phyloP scores from a whole-genome alignment of 2,888 invertebrate species.

The Pseudolycoriella hygida region DNA sequence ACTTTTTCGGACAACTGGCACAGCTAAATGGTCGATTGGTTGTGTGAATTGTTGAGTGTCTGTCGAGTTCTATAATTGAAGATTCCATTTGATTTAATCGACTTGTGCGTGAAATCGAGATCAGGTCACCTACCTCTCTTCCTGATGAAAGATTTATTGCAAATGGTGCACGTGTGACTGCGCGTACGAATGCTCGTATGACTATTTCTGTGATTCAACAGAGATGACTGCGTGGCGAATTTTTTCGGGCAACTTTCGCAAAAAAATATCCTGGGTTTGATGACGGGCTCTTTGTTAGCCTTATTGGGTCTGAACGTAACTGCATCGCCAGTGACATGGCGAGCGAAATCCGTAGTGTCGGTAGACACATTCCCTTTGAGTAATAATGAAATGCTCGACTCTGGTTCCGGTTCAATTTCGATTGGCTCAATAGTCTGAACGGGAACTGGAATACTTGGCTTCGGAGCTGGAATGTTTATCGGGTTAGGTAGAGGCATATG shows the following conservation, averaged over 20 bases:
- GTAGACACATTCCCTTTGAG: background rate
- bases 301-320: constrained; percentile 2
- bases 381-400: too few relatives aligned
- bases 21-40: constrained; percentile 51
- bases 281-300: background rate
- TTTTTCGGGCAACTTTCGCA: constrained; percentile 35
- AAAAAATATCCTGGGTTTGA: constrained; percentile 22
- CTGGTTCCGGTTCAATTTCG: too few relatives aligned
- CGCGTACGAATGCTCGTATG: constrained; percentile 37
- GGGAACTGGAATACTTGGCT: too few relatives aligned
- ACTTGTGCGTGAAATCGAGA: too few relatives aligned
- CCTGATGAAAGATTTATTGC: constrained; percentile 46
- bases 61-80: constrained; percentile 37
- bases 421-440: too few relatives aligned
- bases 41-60: constrained; percentile 47
- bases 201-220: constrained; percentile 34
- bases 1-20: constrained; percentile 45
- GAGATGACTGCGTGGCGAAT: constrained; percentile 33
- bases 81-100: too few relatives aligned
- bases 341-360: background rate
- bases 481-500: too few relatives aligned
- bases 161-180: constrained; percentile 43
- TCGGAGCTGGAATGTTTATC: too few relatives aligned
- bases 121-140: constrained; percentile 32
- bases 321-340: constrained; percentile 10